These are phyloP conservation scores for Drosophila ananassae DNA, from an alignment of 1,140 invertebrate genomes.

Conservation along the genomic window DNA sequence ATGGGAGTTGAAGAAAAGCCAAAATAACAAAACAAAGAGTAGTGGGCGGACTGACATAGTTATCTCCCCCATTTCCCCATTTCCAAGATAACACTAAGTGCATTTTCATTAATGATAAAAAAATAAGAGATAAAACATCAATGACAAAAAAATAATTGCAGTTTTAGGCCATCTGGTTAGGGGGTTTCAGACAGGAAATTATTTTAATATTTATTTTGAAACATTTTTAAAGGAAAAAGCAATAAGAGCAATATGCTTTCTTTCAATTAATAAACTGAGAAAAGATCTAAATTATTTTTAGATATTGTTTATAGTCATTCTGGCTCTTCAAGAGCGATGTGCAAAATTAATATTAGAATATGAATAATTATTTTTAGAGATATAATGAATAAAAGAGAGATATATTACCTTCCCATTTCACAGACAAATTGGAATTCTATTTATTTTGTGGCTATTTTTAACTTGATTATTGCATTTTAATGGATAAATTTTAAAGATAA, in stretches of 20 bases:
- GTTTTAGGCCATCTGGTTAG: slow-evolving; percentile 1
- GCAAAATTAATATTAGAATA: slow-evolving; percentile 2
- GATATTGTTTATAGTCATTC: slow-evolving; percentile 1
- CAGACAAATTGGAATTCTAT: too few relatives aligned
- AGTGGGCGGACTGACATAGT: slow-evolving; percentile 13
- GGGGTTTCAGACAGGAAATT: too few relatives aligned
- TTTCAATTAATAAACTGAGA: neutral
- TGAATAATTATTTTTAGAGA: neutral
- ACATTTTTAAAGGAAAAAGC: neutral
- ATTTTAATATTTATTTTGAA: slow-evolving; percentile 5
- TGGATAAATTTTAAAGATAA: neutral
- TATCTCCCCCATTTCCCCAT: neutral
- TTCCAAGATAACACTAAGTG: slow-evolving; percentile 15
- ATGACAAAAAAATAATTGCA: slow-evolving; percentile 27
- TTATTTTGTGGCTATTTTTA: neutral
- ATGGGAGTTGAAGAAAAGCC: slow-evolving; percentile 13
- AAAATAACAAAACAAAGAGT: slow-evolving; percentile 27
- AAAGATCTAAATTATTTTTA: slow-evolving; percentile 3
- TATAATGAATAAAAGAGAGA: neutral
- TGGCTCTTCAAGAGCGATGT: neutral
- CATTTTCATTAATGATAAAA: slow-evolving; percentile 41
- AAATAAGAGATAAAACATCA: slow-evolving; percentile 11
- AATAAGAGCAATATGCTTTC: neutral
- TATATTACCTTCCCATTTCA: neutral
- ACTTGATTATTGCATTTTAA: neutral